Evolutionary conservation across 2,888 invertebrate species (phyloP).

Genomic region (Scelioninae gen. 2): DNA sequence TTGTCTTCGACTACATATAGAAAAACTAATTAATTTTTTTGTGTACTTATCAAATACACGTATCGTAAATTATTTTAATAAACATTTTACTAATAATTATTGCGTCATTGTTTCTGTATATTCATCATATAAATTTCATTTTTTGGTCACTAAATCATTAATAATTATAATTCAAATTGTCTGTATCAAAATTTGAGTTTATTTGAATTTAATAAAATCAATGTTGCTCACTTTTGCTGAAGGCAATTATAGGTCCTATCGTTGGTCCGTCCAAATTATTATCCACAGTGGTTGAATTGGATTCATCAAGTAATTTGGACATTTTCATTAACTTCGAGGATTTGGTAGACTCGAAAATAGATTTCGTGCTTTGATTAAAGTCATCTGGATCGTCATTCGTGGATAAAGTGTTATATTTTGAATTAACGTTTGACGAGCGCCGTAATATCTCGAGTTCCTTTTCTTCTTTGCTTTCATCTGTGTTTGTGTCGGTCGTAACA

Average conservation of each 20-base stretch:
- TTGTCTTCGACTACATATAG: too few relatives aligned
- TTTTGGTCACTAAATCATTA: too few relatives aligned
- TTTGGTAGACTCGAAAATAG: constrained; percentile 29
- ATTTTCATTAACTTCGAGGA: constrained; percentile 45
- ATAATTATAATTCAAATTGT: too few relatives aligned
- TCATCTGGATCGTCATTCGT: constrained; percentile 43
- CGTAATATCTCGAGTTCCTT: constrained; percentile 60
- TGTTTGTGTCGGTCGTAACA: constrained; percentile 34
- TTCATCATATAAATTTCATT: background rate
- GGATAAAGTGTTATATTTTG: constrained; percentile 43
- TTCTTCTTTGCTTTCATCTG: constrained; percentile 57
- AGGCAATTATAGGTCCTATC: constrained; percentile 68
- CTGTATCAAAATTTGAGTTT: background rate
- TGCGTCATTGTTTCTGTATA: too few relatives aligned
- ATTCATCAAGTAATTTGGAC: constrained; percentile 49
- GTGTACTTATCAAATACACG: too few relatives aligned
- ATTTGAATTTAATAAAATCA: background rate
- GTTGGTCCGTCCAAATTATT: constrained; percentile 70
- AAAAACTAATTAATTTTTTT: too few relatives aligned
- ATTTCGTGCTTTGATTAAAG: constrained; percentile 47
- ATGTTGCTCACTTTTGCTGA: constrained; percentile 66
- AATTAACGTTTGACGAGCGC: constrained; percentile 41
- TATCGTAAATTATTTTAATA: too few relatives aligned
- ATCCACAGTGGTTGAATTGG: constrained; percentile 66
- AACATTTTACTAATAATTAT: too few relatives aligned